Evolutionary conservation across 2,797 vertebrate species (phyloP).

Genomic region (Acropternis orthonyx): DNA sequence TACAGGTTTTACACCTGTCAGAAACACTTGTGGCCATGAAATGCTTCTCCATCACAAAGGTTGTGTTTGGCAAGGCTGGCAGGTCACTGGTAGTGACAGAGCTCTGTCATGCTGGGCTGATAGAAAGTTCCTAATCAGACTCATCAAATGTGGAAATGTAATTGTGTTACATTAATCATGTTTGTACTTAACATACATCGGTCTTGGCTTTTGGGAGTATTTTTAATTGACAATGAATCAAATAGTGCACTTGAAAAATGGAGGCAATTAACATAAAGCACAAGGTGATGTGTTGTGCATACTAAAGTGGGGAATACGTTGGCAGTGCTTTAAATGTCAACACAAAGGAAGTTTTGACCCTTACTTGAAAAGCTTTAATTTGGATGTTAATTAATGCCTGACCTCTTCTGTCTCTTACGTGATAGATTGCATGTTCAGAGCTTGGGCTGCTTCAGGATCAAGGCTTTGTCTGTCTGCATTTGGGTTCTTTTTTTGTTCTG

Average conservation of each 20-base stretch:
- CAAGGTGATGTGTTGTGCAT: slow-evolving; percentile 55
- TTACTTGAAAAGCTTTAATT: slow-evolving; percentile 71
- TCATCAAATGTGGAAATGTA: slow-evolving; percentile 72
- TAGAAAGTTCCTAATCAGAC: slow-evolving; percentile 61
- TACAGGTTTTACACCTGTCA: neutral
- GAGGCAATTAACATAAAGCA: slow-evolving; percentile 88
- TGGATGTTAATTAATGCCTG: slow-evolving; percentile 73
- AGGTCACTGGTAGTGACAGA: neutral
- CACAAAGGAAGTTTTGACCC: slow-evolving; percentile 75
- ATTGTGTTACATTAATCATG: slow-evolving; percentile 84
- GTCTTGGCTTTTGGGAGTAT: slow-evolving; percentile 81
- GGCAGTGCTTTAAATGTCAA: slow-evolving; percentile 75
- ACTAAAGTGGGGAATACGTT: slow-evolving; percentile 43
- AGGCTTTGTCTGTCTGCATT: neutral
- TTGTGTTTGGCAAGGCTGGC: neutral
- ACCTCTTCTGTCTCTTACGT: slow-evolving; percentile 59
- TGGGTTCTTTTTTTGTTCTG: neutral
- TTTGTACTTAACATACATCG: slow-evolving; percentile 75
- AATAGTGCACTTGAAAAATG: slow-evolving; percentile 87
- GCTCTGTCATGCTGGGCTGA: neutral
- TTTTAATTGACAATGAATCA: slow-evolving; percentile 96
- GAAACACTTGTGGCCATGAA: neutral
- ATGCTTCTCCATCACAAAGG: neutral
- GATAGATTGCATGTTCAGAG: slow-evolving; percentile 51
- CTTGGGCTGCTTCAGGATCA: neutral